These are phyloP conservation scores for Grammomys surdaster DNA, from an alignment of 2,113 vertebrate species.

Conservation along the genomic window DNA sequence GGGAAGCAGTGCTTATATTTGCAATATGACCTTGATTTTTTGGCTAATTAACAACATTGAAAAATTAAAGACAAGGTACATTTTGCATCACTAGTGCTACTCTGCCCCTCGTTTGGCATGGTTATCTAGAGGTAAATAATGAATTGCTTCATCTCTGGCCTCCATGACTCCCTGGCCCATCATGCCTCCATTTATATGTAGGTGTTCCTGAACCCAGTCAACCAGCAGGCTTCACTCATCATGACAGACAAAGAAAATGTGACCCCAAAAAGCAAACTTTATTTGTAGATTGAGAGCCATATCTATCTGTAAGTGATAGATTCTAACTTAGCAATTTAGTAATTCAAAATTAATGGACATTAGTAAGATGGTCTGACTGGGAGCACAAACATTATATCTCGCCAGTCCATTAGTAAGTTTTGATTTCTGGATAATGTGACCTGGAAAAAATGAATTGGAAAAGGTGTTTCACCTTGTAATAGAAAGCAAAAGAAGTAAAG, in stretches of 20 bases:
- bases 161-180: neutral
- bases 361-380: neutral
- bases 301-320: neutral
- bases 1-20: neutral
- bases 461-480: neutral
- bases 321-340: neutral
- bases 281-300: neutral
- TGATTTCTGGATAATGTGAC: conserved; percentile 7
- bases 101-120: neutral
- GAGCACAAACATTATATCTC: neutral
- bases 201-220: neutral
- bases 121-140: neutral
- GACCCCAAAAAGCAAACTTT: neutral
- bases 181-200: neutral
- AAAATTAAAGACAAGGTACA: neutral
- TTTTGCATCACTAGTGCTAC: neutral
- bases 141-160: neutral
- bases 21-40: fast-evolving
- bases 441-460: neutral
- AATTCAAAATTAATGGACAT: neutral
- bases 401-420: neutral
- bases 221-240: neutral
- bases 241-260: neutral
- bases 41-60: neutral
- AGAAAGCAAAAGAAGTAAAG: neutral